phyloP scores from a whole-genome alignment of 2,888 invertebrate species.

The Netelia inedita region DNA sequence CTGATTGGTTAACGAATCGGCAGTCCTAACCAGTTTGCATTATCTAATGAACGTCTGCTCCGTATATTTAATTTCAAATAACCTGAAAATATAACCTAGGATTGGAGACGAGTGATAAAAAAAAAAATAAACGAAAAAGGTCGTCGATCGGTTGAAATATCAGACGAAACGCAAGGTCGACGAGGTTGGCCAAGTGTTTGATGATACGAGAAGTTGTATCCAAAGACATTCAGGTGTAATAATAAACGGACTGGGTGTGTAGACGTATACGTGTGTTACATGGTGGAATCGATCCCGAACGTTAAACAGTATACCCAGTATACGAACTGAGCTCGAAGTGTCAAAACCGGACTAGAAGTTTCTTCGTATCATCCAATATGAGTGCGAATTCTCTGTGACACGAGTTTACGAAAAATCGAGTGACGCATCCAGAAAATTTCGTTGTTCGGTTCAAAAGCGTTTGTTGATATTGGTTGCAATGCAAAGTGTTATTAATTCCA shows the following conservation, averaged over 20 bases:
- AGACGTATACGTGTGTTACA: slow-evolving; percentile 3
- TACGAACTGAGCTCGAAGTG: slow-evolving; percentile 48
- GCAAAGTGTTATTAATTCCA: slow-evolving; percentile 98
- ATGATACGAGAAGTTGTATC: slow-evolving; percentile 1
- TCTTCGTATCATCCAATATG: slow-evolving; percentile 36
- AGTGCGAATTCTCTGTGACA: slow-evolving; percentile 47
- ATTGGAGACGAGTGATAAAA: neutral
- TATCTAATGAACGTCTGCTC: too few relatives aligned
- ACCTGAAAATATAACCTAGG: neutral
- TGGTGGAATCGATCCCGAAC: slow-evolving; percentile 3
- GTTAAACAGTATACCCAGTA: neutral
- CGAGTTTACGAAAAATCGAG: slow-evolving; percentile 13
- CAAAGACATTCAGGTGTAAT: neutral
- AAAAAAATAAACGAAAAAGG: neutral
- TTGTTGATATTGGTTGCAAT: slow-evolving; percentile 86
- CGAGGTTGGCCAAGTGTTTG: neutral
- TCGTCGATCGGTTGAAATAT: neutral
- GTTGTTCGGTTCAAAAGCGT: neutral
- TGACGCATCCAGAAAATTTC: neutral
- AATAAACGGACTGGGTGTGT: neutral
- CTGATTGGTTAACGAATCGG: too few relatives aligned
- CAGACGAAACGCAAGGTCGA: neutral
- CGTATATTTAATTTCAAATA: neutral
- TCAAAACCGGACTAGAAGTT: slow-evolving; percentile 57
- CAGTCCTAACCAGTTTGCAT: too few relatives aligned